Conservation (phyloP, 23 tunicate genomes). For the Phallusia fumigata region DNA sequence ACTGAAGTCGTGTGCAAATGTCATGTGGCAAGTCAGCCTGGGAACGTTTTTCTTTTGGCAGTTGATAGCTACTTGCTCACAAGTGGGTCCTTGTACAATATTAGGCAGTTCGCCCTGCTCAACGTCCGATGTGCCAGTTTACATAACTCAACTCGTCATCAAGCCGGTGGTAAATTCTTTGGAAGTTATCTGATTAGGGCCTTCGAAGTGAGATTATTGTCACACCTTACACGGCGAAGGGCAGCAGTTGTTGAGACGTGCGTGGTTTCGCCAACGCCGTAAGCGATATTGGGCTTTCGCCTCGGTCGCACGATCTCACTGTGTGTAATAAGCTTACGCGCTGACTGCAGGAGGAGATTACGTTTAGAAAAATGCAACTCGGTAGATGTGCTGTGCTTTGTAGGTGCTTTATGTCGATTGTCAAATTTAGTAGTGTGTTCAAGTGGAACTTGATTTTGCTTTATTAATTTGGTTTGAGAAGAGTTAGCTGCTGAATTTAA, state of each 20-base stretch:
- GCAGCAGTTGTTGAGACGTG: constrained; percentile 11
- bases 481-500: no score
- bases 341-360: background rate
- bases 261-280: constrained; percentile 17
- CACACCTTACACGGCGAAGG: constrained; percentile 5
- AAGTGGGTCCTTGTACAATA: background rate
- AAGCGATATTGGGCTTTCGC: background rate
- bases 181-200: constrained; percentile 8
- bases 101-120: background rate
- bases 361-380: no score
- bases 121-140: background rate
- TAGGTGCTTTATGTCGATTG: no score
- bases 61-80: background rate
- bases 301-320: background rate
- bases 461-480: no score
- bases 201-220: constrained; percentile 7
- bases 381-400: no score
- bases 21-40: background rate
- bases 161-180: background rate
- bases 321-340: background rate
- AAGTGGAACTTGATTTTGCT: no score
- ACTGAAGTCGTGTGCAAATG: background rate
- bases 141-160: background rate
- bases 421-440: no score
- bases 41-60: background rate